A percentile compares a stretch with the other conserved stretches of the same genome.
These are phyloP conservation scores for Anser cygnoides DNA, from an alignment of 2,113 vertebrate genomes.

Conservation along the genomic window DNA sequence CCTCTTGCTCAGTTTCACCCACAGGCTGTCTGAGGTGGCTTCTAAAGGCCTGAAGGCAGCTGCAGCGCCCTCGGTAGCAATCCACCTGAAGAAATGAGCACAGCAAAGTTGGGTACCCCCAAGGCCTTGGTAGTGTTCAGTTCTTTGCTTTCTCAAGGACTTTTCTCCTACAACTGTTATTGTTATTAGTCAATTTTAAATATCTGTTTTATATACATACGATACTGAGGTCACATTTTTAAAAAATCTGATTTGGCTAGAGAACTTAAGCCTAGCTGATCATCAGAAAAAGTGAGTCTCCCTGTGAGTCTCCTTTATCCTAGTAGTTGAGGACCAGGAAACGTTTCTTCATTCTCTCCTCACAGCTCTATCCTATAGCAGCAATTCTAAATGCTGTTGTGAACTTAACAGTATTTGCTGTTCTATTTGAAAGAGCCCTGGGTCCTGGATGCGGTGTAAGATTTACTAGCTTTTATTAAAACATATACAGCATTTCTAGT, in stretches of 20 bases:
- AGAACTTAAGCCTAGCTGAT: not conserved
- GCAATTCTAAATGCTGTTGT: not conserved
- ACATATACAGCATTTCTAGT: not conserved
- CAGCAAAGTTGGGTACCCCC: not conserved
- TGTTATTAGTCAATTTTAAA: not conserved
- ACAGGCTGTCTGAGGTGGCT: not conserved
- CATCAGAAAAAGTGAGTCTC: not conserved
- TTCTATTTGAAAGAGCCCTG: not conserved
- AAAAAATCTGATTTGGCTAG: not conserved
- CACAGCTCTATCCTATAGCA: not conserved
- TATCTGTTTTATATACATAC: not conserved
- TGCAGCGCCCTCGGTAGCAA: not conserved
- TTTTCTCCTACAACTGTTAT: not conserved
- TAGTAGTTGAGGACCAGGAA: not conserved
- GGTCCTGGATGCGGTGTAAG: not conserved
- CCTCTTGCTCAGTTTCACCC: not conserved
- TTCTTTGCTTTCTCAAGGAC: not conserved
- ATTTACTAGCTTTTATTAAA: not conserved
- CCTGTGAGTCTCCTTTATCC: not conserved
- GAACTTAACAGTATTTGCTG: not conserved
- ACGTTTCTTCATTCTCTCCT: not conserved
- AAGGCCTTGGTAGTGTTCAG: no score
- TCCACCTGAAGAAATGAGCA: no score
- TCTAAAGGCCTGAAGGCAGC: not conserved
- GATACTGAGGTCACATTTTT: not conserved